Base-by-base conservation (phyloP, 2,888 invertebrate genomes). In the Limnephilus lunatus region DNA sequence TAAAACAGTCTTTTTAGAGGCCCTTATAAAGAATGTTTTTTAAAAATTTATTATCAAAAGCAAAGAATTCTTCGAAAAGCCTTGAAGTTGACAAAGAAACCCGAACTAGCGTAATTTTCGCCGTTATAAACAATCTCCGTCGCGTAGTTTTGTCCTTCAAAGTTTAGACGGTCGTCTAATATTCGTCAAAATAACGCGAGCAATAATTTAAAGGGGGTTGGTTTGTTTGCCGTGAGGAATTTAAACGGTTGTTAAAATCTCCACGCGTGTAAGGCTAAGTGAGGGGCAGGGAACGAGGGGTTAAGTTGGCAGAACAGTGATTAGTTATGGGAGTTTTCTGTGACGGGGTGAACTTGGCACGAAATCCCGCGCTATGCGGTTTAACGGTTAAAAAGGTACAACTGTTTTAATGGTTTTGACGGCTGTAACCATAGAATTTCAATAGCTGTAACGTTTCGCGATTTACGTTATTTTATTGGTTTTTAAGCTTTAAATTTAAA, bases 241-340 rank as follows among this genome's bases (percentile, higher is more conserved):
- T 83, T 83, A 25, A 83, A 83, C 25, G 83, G 35, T 32, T 83
- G 35, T 83, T 83, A 83, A 83, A 83, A 83, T 35, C 83, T 35
- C 35, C 83, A 83, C 83, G 83, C 35, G 35, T 83, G 48, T 48
- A 48, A 48, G 48, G 48, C 48, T 14, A 48, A 44, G 83, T 83
- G 25, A 25, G 68, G 68, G 68, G 68, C 4, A 19, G 15, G 32
- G 35, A 83, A 83, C 83, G 7, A 35, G 83, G 35, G 35, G 35
- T 9, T 83, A 83, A 83, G 35, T 68, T 15, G 83, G 35, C 25
- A 25, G 3, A 25, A 35, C 83, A 35, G 83, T 83, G 35, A 83
- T 83, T 83, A 83, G 83, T 83, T 83, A 83, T 35, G 83, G 35
- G 83, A 83, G 83, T 83, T 35, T 83, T 83, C 83, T 35, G 83